These are phyloP conservation scores for Xerus inauris DNA, from an alignment of 2,113 vertebrate species.

Conservation along the genomic window DNA sequence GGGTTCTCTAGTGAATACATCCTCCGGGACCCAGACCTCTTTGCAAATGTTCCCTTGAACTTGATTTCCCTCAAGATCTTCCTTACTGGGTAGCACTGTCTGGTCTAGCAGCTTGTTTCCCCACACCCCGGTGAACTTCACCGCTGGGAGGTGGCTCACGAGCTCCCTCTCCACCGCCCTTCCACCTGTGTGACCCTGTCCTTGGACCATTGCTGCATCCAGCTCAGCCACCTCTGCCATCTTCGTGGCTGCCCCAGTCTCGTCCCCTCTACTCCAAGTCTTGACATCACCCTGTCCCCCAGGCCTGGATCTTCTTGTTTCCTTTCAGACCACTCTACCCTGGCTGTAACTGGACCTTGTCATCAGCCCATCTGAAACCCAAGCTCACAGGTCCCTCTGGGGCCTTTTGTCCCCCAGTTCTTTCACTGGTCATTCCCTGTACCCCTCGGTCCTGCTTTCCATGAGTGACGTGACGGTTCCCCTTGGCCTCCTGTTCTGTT, in stretches of 20 bases:
- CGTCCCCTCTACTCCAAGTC: neutral
- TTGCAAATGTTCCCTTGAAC: neutral
- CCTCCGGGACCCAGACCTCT: neutral
- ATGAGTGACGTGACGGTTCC: neutral
- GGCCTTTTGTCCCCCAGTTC: neutral
- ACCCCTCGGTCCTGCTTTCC: fast-evolving
- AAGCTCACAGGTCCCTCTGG: neutral
- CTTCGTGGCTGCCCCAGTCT: neutral
- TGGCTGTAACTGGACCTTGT: neutral
- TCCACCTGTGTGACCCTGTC: neutral
- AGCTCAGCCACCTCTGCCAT: too few species aligned
- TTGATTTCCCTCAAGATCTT: neutral
- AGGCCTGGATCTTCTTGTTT: neutral
- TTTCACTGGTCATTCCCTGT: neutral
- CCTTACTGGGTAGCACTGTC: fast-evolving
- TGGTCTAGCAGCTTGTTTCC: neutral
- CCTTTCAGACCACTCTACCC: neutral
- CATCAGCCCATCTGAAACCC: neutral
- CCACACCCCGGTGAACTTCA: neutral
- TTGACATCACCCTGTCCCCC: neutral
- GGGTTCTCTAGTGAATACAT: neutral
- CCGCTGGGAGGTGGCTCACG: fast-evolving
- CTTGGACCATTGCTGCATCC: neutral
- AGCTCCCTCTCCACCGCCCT: neutral
- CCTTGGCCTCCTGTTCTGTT: neutral